Evolutionary conservation across 2,113 vertebrate genomes (phyloP), one percentile per base, ranked within the genome.

Genomic region (Myiozetetes cayanensis): DNA sequence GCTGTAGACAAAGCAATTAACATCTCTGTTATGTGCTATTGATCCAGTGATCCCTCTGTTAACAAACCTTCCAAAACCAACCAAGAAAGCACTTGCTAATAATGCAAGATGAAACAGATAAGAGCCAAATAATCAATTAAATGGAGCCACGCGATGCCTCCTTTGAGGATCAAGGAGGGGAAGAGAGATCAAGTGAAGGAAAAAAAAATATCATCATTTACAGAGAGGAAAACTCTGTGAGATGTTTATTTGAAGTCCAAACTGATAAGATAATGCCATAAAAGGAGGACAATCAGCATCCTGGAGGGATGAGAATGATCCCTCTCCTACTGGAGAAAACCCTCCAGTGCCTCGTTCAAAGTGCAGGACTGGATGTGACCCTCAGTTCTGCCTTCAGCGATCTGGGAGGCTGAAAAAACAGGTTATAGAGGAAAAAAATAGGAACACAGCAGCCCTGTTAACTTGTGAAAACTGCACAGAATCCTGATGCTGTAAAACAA

Each of bases 1-100:
- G 88, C 59, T 94, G 94, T 65, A 89, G 94, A 91, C 65, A 90
- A 94, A 96, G 93, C 92, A 96, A 97, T 98, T 96, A 97, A 93
- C 94, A 93, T 93, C 92, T 93, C 93, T 87, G 82, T 95, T 58
- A 88, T 89, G 93, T 63, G 89, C 76, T 79, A 97, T 93, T 94
- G 97, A 97, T 97, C 89, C 94, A 68, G 61, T 93, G 93, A 74
- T 94, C 85, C 87, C 95, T 91, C 79, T 75, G 84, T 87, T 93
- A 80, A 95, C 79, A 67, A 90, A 85, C 72, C 82, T 83, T 71
- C 85, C 92, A 82, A 84, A 89, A 66, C 15, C n/a, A 94, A 94
- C 89, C 89, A 87, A 92, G 88, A 4, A 47, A 49, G 35, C 4
- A 11, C 72, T 89, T 93, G 82, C 31, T 92, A 68, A 88, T 85